phyloP scores from a whole-genome alignment of 1,140 invertebrate species.

The Radopholus similis region DNA sequence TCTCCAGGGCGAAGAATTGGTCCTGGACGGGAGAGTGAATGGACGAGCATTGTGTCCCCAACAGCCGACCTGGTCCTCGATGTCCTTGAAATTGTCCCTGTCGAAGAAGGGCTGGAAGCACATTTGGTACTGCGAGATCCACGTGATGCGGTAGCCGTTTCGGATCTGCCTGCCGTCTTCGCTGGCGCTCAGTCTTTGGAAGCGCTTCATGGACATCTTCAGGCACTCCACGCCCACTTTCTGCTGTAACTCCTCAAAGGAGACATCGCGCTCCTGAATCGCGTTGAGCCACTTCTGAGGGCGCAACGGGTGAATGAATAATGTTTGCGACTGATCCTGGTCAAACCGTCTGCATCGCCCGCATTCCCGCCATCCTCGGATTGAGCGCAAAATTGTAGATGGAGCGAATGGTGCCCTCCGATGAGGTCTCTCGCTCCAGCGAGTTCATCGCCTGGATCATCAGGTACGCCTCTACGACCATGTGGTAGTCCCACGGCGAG shows the following conservation, averaged over 20 bases:
- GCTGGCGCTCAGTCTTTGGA: constrained; percentile 44
- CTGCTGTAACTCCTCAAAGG: constrained; percentile 52
- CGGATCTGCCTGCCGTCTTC: constrained; percentile 46
- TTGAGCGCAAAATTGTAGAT: constrained; percentile 19
- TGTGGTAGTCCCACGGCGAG: constrained; percentile 27
- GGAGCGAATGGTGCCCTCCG: constrained; percentile 15
- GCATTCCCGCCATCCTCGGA: constrained; percentile 18
- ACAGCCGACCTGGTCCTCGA: constrained; percentile 49
- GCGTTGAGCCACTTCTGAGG: constrained; percentile 46
- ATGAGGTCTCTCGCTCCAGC: constrained; percentile 31
- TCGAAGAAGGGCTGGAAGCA: constrained; percentile 53
- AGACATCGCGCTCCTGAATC: constrained; percentile 40
- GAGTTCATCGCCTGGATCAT: constrained; percentile 34
- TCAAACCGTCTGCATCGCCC: constrained; percentile 21
- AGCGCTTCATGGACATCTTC: constrained; percentile 46
- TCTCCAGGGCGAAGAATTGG: constrained; percentile 43
- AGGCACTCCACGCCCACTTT: constrained; percentile 29
- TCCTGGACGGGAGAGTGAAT: constrained; percentile 33
- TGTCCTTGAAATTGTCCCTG: constrained; percentile 40
- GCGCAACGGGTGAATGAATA: constrained; percentile 3
- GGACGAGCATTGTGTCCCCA: neutral
- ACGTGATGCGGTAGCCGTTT: constrained; percentile 45
- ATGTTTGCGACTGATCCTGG: neutral
- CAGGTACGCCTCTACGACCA: constrained; percentile 37
- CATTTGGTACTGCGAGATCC: constrained; percentile 50